Conservation (phyloP, 2,888 invertebrate genomes). For the Agriopis leucophaearia region DNA sequence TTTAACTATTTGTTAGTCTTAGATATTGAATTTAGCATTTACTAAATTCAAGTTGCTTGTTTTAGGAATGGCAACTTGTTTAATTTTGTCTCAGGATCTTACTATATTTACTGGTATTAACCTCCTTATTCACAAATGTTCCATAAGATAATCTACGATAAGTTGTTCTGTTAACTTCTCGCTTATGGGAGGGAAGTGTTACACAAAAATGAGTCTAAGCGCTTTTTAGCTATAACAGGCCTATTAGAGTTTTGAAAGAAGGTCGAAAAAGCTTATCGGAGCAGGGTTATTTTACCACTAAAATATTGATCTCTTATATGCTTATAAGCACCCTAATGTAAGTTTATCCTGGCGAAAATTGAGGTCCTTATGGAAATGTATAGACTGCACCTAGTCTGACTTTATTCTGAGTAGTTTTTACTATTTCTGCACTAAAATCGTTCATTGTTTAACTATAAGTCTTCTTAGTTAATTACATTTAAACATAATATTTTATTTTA, state of each 20-base stretch:
- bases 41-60: too few species aligned
- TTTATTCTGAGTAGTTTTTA: constrained; percentile 61
- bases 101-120: too few species aligned
- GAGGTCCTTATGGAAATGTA: constrained; percentile 22
- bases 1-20: too few species aligned
- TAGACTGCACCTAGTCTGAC: constrained; percentile 63
- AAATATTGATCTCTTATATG: not conserved
- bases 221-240: not conserved
- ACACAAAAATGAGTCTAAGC: not conserved
- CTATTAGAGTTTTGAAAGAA: not conserved
- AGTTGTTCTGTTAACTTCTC: too few species aligned
- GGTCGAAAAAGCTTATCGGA: too few species aligned
- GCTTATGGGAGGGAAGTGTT: too few species aligned
- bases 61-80: too few species aligned
- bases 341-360: constrained; percentile 4
- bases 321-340: constrained; percentile 8
- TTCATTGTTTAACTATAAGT: constrained; percentile 5
- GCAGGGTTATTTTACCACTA: not conserved
- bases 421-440: constrained; percentile 44
- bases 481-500: not conserved
- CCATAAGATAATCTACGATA: too few species aligned
- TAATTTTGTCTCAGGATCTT: too few species aligned
- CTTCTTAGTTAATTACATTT: not conserved
- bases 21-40: too few species aligned
- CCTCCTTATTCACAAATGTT: too few species aligned